Evolutionary conservation across 2,888 invertebrate genomes (phyloP).

Genomic region (Odontocerum albicorne): DNA sequence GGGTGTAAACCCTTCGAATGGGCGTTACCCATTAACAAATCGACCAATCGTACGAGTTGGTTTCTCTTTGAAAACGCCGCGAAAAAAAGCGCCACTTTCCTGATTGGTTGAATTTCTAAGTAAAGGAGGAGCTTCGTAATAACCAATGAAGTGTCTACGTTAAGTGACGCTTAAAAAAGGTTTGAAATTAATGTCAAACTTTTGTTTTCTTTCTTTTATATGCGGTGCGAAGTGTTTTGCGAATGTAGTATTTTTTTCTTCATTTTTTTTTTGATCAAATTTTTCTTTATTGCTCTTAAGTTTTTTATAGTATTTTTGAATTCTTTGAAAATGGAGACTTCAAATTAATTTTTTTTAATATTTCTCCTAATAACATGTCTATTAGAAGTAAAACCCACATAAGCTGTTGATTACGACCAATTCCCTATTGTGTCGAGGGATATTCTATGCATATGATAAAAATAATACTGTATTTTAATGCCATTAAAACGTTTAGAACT

Average conservation of each 20-base stretch:
- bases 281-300: conserved; percentile 11
- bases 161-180: conserved; percentile 21
- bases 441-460: too few relatives aligned
- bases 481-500: too few relatives aligned
- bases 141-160: conserved; percentile 24
- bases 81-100: conserved; percentile 29
- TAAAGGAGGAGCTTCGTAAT: conserved; percentile 44
- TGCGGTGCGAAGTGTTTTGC: conserved; percentile 5
- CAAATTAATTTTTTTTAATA: background rate
- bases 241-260: conserved; percentile 5
- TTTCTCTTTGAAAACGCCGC: conserved; percentile 30
- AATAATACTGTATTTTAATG: too few relatives aligned
- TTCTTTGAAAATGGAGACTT: background rate
- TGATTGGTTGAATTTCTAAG: conserved; percentile 45
- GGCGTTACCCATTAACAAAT: conserved; percentile 40
- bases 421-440: too few relatives aligned
- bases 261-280: conserved; percentile 1
- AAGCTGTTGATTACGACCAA: too few relatives aligned
- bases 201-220: conserved; percentile 12
- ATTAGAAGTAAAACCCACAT: too few relatives aligned
- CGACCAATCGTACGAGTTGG: conserved; percentile 13
- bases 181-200: conserved; percentile 5
- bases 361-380: too few relatives aligned
- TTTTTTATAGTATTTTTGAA: conserved; percentile 1
- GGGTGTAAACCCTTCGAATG: conserved; percentile 45